These are phyloP conservation scores for Malurus cyaneus DNA, from an alignment of 2,113 vertebrate genomes.

Conservation along the genomic window DNA sequence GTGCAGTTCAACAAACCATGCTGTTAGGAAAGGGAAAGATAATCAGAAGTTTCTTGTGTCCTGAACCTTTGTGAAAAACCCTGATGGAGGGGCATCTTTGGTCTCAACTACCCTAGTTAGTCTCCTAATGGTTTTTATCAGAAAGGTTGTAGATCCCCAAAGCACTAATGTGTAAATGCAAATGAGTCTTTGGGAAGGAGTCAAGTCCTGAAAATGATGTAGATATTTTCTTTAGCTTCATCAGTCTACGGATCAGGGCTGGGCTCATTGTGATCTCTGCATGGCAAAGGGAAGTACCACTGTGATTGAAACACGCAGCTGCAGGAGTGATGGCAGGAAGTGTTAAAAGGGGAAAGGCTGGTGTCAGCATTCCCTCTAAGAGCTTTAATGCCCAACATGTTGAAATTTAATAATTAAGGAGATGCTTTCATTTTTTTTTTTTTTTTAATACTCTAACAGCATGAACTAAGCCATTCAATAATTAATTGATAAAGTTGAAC, in stretches of 20 bases:
- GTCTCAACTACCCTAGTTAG: neutral
- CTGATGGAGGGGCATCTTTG: neutral
- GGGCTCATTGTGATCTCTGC: rapidly evolving
- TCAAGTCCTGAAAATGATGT: neutral
- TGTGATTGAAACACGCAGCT: neutral
- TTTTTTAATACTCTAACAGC: conserved; percentile 45
- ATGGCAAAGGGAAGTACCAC: neutral
- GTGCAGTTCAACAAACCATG: neutral
- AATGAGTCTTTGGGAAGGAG: neutral
- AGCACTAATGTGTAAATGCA: neutral
- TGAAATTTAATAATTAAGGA: conserved; percentile 59
- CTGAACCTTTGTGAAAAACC: neutral
- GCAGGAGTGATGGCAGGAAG: neutral
- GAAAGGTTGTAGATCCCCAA: neutral
- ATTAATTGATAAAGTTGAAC: conserved; percentile 76
- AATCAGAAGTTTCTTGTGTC: neutral
- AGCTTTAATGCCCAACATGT: neutral
- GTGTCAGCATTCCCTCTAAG: neutral
- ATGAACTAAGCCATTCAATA: conserved; percentile 72
- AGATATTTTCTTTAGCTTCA: neutral
- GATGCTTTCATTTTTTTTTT: conserved; percentile 28
- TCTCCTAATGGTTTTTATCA: neutral
- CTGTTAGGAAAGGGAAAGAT: neutral
- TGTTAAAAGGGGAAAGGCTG: neutral
- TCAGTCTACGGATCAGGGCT: neutral